Evolutionary conservation across 2,113 vertebrate genomes (phyloP).

Genomic region (Salvelinus namaycush): DNA sequence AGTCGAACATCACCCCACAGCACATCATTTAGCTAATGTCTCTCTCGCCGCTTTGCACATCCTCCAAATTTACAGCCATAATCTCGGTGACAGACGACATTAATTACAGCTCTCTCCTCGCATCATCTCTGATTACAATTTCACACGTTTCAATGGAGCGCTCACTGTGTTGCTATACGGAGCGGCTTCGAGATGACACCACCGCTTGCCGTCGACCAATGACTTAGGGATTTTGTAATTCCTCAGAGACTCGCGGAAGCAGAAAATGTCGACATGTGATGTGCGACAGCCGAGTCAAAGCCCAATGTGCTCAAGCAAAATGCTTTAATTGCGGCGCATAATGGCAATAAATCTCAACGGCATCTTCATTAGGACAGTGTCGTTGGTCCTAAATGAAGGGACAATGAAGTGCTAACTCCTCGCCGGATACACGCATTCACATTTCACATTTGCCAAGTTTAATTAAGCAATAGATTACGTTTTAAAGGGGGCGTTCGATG

Average conservation of each 20-base stretch:
- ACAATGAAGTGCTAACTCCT: conserved; percentile 79
- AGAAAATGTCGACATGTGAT: conserved; percentile 76
- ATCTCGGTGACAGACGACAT: conserved; percentile 89
- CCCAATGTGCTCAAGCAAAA: conserved; percentile 70
- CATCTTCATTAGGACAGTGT: conserved; percentile 69
- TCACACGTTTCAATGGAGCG: conserved; percentile 93
- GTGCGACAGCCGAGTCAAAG: conserved; percentile 77
- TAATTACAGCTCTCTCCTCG: conserved; percentile 91
- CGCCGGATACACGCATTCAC: conserved; percentile 78
- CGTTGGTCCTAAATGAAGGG: conserved; percentile 62
- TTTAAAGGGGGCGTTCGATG: conserved; percentile 79
- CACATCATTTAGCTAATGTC: conserved; percentile 77
- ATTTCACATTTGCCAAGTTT: conserved; percentile 88
- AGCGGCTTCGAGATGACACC: conserved; percentile 84
- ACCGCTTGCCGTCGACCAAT: conserved; percentile 78
- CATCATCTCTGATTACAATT: conserved; percentile 95
- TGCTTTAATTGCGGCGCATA: conserved; percentile 76
- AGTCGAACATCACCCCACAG: conserved; percentile 65
- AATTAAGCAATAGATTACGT: conserved; percentile 95
- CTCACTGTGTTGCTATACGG: conserved; percentile 67
- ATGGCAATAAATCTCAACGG: conserved; percentile 68
- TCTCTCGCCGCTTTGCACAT: conserved; percentile 69
- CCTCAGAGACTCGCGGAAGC: conserved; percentile 77
- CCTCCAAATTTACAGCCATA: conserved; percentile 81
- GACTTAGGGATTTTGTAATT: conserved; percentile 78